Conservation (phyloP, 2,797 vertebrate genomes). For the Lateolabrax maculatus region DNA sequence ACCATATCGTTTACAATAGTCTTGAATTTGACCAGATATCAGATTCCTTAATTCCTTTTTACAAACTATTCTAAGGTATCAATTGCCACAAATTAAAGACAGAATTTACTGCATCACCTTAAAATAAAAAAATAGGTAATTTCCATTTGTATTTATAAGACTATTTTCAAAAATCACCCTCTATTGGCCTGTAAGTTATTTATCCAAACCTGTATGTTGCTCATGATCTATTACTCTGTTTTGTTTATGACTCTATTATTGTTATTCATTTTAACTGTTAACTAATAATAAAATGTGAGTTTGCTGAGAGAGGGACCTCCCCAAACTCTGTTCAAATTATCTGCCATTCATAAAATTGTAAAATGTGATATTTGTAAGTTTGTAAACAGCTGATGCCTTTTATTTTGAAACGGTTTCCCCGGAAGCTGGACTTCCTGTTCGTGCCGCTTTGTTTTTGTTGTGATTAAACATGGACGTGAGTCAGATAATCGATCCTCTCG, state of each 20-base stretch:
- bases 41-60: background rate
- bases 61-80: background rate
- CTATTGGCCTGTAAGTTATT: background rate
- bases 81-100: no score
- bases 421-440: background rate
- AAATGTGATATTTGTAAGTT: background rate
- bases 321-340: background rate
- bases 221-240: background rate
- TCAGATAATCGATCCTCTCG: slow-evolving; percentile 16
- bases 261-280: background rate
- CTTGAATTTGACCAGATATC: background rate
- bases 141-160: background rate
- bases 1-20: background rate
- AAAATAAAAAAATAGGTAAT: background rate
- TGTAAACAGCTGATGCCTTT: slow-evolving; percentile 21
- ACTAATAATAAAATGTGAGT: background rate
- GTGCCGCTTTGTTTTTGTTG: slow-evolving; percentile 25
- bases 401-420: slow-evolving; percentile 13
- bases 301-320: background rate
- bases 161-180: background rate
- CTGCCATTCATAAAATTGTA: background rate
- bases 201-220: background rate
- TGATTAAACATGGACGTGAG: slow-evolving; percentile 58
- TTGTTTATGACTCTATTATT: background rate
- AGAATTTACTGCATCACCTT: background rate